Base-by-base conservation (phyloP, 2,797 vertebrate genomes). In the Oreochromis grahami region DNA sequence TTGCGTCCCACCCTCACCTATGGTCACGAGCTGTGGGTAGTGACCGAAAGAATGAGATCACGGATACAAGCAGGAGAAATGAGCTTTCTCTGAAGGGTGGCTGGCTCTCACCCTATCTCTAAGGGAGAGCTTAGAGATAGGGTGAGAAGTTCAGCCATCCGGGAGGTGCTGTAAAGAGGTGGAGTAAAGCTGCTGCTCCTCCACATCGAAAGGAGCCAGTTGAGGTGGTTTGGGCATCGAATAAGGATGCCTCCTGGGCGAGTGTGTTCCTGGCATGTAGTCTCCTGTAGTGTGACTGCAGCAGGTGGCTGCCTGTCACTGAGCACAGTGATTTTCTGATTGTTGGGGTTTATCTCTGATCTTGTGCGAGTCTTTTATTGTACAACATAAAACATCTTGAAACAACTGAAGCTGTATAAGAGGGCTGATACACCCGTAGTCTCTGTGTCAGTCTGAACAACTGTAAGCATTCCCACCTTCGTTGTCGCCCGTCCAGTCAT, bases 381-480 rank as follows among this genome's bases (percentile, higher is more conserved):
- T 1, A 70, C 21, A 70, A 43, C 14, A 45, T 26, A 70, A 70
- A 70, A 24, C 38, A 43, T 10, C 38, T 26, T 45, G 65, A 45
- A 26, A 70, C 24, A 19, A 2, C 4, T 0, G 26, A 29, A 48
- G 21, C 5, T 53, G 3, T 24, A 24, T 7, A 24, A 53, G 45
- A 74, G 43, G 17, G 26, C 26, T 13, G 26, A 74, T 0, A 50
- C 43, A 50, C 26, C 41, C 0, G 21, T 41, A 41, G 5, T 15
- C 36, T 2, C 63, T 15, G 24, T 48, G 41, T 29, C 29, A 50
- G 60, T 38, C 58, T 38, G 26, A 32, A 58, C 3, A 13, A 70
- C 65, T 17, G 0, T 8, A 3, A 7, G 21, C 4, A 63, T 38
- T 56, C 91, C 94, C 76, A 96, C 96, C 95, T 79, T 91, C 88